Evolutionary conservation across 2,888 invertebrate species (phyloP).

Genomic region (Amiota mariae): DNA sequence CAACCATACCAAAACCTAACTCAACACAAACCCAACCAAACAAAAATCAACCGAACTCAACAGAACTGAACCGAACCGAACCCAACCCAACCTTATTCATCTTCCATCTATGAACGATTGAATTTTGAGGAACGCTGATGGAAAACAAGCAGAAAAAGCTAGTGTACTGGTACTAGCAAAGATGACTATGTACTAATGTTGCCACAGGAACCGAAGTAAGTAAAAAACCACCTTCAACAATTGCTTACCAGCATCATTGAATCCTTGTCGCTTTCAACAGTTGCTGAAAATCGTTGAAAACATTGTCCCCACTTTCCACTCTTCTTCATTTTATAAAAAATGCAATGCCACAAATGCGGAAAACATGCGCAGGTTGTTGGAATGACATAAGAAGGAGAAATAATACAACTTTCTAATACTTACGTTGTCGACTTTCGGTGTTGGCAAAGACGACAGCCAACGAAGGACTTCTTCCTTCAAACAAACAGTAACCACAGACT

Average conservation of each 20-base stretch:
- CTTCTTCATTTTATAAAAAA: conserved; percentile 44
- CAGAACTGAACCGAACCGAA: neutral
- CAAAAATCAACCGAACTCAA: neutral
- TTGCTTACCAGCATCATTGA: no score
- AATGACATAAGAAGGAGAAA: conserved; percentile 9
- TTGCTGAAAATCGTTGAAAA: conserved; percentile 50
- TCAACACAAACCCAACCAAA: neutral
- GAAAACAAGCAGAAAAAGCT: no score
- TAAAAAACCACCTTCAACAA: neutral
- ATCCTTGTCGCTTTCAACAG: conserved; percentile 50
- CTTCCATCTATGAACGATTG: no score
- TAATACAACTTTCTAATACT: conserved; percentile 19
- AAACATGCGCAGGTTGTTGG: neutral
- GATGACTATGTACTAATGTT: no score
- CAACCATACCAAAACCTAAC: conserved; percentile 39
- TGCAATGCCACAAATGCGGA: conserved; percentile 38
- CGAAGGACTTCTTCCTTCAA: conserved; percentile 29
- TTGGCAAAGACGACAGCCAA: conserved; percentile 6
- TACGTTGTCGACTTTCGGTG: conserved; percentile 21
- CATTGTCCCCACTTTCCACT: neutral
- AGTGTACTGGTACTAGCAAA: no score
- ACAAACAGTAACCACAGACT: conserved; percentile 46
- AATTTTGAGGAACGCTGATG: no score
- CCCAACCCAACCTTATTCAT: neutral
- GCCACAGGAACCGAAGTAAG: neutral